Conservation (phyloP, 2,113 vertebrate genomes). For the Formicarius rufipectus region DNA sequence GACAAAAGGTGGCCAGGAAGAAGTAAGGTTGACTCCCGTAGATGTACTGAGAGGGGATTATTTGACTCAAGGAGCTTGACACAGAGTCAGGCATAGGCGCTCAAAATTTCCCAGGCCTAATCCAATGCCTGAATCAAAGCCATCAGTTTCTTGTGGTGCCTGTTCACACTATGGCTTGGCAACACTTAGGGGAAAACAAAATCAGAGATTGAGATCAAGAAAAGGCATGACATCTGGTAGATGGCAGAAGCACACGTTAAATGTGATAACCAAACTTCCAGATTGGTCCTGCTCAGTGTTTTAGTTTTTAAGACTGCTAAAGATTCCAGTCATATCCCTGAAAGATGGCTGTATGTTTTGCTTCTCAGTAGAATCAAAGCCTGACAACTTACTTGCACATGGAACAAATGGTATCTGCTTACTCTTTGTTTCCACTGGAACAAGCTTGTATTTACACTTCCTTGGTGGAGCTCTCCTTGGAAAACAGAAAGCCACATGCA, state of each 20-base stretch:
- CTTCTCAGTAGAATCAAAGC: neutral
- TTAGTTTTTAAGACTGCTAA: neutral
- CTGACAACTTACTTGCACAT: slow-evolving; percentile 74
- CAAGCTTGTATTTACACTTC: slow-evolving; percentile 80
- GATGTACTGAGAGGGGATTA: neutral
- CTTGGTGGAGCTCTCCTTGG: slow-evolving; percentile 83
- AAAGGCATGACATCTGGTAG: neutral
- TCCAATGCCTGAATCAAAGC: neutral
- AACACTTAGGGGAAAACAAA: neutral
- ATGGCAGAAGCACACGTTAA: neutral
- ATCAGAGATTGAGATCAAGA: neutral
- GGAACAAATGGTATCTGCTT: slow-evolving; percentile 79
- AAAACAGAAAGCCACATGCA: slow-evolving; percentile 18
- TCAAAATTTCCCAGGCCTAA: neutral
- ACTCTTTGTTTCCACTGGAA: slow-evolving; percentile 79
- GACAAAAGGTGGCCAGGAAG: neutral
- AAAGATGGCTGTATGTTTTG: neutral
- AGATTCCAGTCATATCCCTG: neutral
- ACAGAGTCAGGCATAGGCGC: neutral
- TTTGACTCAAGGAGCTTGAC: neutral
- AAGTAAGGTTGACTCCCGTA: neutral
- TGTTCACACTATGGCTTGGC: neutral
- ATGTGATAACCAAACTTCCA: neutral
- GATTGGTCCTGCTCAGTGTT: neutral
- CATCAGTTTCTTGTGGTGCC: neutral